These are phyloP conservation scores for Ammodytes dubius DNA, from an alignment of 2,113 vertebrate genomes.

Conservation along the genomic window DNA sequence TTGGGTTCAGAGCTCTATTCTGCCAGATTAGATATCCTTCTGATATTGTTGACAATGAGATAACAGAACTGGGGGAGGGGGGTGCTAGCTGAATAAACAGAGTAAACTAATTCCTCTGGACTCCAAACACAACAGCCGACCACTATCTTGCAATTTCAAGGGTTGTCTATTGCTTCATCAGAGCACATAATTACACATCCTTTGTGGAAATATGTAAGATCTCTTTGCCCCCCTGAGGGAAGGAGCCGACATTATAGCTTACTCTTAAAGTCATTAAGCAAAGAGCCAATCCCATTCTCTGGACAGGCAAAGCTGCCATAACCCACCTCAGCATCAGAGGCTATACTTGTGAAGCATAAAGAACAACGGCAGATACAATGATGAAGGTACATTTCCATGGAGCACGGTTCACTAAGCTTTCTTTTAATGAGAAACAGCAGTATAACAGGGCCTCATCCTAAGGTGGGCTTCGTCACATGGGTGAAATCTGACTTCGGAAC, in stretches of 20 bases:
- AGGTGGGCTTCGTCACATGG: background rate
- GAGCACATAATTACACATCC: slow-evolving; percentile 19
- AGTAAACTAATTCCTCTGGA: slow-evolving; percentile 39
- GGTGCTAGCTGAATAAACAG: slow-evolving; percentile 17
- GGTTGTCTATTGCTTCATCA: slow-evolving; percentile 18
- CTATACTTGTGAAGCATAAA: background rate
- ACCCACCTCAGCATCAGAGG: background rate
- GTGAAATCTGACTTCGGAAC: background rate
- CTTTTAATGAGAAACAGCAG: slow-evolving; percentile 1
- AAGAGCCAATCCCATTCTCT: background rate
- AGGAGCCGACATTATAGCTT: background rate
- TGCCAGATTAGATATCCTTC: background rate
- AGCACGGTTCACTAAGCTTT: background rate
- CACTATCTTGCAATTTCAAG: slow-evolving; percentile 18
- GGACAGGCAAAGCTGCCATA: background rate
- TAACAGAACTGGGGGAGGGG: slow-evolving; percentile 17
- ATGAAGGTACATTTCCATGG: background rate
- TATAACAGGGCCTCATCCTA: background rate
- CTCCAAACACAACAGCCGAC: slow-evolving; percentile 36
- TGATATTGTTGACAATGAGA: slow-evolving; percentile 42
- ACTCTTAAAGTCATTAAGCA: slow-evolving; percentile 4
- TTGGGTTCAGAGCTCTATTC: background rate
- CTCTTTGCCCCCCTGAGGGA: background rate
- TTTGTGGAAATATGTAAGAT: background rate
- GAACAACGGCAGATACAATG: background rate